Conservation (phyloP, 2,888 invertebrate genomes). For the Graphium colonna region DNA sequence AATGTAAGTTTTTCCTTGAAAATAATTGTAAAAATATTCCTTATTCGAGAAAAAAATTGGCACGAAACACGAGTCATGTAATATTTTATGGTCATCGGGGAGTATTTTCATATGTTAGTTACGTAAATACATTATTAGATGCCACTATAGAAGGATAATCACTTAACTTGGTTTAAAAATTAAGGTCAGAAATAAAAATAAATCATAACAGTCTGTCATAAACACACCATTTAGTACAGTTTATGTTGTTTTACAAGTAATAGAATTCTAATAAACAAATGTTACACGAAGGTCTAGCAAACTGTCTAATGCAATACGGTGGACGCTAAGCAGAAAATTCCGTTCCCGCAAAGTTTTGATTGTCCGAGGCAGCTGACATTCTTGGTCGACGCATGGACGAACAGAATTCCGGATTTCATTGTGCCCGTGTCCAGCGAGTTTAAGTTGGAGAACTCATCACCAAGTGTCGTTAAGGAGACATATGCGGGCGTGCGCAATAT, state of each 20-base stretch:
- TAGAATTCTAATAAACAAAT: constrained; percentile 11
- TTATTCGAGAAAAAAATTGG: no score
- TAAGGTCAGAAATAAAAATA: no score
- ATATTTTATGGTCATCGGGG: no score
- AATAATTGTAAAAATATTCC: no score
- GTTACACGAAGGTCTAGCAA: constrained; percentile 7
- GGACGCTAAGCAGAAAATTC: constrained; percentile 77
- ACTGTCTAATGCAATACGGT: constrained; percentile 60
- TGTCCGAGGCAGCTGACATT: constrained; percentile 78
- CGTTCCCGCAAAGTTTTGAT: constrained; percentile 76
- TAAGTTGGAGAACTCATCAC: constrained; percentile 53
- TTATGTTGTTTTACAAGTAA: constrained; percentile 1
- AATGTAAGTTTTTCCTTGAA: no score
- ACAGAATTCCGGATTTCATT: constrained; percentile 65
- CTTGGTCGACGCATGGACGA: constrained; percentile 67
- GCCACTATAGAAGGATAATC: no score
- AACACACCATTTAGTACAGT: no score
- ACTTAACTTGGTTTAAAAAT: no score
- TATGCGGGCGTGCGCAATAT: constrained; percentile 20
- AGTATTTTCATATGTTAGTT: no score
- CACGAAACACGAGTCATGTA: no score
- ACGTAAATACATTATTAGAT: no score
- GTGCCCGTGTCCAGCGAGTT: constrained; percentile 66
- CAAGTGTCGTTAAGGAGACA: constrained; percentile 52
- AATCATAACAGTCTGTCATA: no score